Conservation (phyloP, 23 tunicate genomes). For the Aplidium turbinatum region DNA sequence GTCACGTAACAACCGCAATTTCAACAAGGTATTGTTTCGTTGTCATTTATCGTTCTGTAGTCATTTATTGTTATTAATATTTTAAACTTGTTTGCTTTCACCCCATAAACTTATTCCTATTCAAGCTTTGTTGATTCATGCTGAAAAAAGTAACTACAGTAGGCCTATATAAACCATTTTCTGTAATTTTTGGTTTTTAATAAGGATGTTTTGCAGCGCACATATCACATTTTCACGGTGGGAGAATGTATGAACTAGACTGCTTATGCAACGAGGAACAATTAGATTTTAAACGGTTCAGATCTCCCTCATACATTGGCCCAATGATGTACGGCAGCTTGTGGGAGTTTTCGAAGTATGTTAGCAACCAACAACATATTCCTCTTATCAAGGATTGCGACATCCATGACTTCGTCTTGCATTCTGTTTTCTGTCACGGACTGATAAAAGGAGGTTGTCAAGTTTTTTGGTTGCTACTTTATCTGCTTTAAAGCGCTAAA, state of each 20-base stretch:
- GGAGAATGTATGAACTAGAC: slow-evolving; percentile 42
- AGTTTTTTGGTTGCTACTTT: too few relatives aligned
- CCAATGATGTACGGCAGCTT: slow-evolving; percentile 58
- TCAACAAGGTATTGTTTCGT: too few relatives aligned
- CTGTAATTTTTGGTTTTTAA: too few relatives aligned
- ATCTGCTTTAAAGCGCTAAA: too few relatives aligned
- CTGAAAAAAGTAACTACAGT: too few relatives aligned
- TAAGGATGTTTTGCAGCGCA: slow-evolving; percentile 4
- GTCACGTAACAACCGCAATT: too few relatives aligned
- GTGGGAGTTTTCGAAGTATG: slow-evolving; percentile 59
- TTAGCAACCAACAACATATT: slow-evolving; percentile 31
- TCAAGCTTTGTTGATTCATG: too few relatives aligned
- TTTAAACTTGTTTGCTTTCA: too few relatives aligned
- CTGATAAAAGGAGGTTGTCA: slow-evolving; percentile 62
- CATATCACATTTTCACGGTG: slow-evolving; percentile 29
- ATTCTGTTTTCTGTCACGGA: slow-evolving; percentile 56
- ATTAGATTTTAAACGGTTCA: slow-evolving; percentile 46
- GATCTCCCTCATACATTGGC: slow-evolving; percentile 39
- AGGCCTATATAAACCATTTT: too few relatives aligned
- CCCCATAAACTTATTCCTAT: too few relatives aligned
- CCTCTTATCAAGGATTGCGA: slow-evolving; percentile 59
- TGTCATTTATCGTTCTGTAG: too few relatives aligned
- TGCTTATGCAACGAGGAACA: slow-evolving; percentile 33
- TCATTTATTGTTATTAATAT: too few relatives aligned
- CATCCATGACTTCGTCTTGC: slow-evolving; percentile 36